Evolutionary conservation across 2,113 vertebrate genomes (phyloP), one percentile per base, ranked within the genome.

Genomic region (Rhineura floridana): DNA sequence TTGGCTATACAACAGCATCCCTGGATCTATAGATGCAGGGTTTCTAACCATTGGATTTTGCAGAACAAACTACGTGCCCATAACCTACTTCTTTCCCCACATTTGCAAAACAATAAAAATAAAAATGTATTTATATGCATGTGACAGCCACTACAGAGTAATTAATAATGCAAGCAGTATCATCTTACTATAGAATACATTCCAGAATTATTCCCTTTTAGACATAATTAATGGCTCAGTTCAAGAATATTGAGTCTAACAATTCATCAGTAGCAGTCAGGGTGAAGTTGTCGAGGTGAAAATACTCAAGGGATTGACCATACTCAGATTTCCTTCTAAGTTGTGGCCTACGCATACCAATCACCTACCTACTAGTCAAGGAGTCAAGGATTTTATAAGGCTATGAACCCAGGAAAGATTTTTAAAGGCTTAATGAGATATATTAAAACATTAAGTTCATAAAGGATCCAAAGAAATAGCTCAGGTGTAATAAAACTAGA

Each of bases 201-300:
- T 94, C 48, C 84, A 87, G 87, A 93, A 95, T 92, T 63, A 90
- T 81, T 88, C 84, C 52, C 87, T 94, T 95, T 90, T 86, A 89
- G 92, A 87, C 69, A 93, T 93, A 95, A 95, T 94, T 94, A 94
- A 93, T 93, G 52, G 88, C 87, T 93, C 88, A 55, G 85, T 91
- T 95, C 93, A 94, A 88, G 89, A 85, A 90, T 90, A 93, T 89
- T 92, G 88, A 90, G 85, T 77, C 86, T 89, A 87, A 92, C 83
- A 93, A 95, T 95, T 94, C 91, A 94, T 93, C 93, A 94, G 92
- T 11, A n/a, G 46, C 87, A 90, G 63, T 89, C 84, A 91, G 76
- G 93, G 87, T n/a, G 79, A 91, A 92, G 82, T 25, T 8, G 86
- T 87, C n/a, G 81, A 91, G 90, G 81, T 91, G 55, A 78, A 92